Conservation (phyloP, 2,888 invertebrate genomes). For the Isotomurus palustris region DNA sequence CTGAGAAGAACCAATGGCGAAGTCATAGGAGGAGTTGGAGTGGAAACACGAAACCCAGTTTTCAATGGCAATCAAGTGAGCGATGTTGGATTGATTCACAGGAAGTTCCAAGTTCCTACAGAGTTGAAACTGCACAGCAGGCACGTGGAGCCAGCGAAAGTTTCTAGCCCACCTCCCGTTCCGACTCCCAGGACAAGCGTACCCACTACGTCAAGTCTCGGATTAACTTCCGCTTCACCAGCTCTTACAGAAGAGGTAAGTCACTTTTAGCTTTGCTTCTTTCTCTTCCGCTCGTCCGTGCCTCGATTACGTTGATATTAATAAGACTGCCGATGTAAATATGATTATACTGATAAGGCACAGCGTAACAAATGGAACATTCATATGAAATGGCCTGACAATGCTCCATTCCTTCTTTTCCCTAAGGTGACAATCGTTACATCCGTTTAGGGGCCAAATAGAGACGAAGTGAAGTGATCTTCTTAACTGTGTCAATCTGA, state of each 20-base stretch:
- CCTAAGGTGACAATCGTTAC: slow-evolving; percentile 43
- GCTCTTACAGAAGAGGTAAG: slow-evolving; percentile 42
- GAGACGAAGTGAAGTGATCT: slow-evolving; percentile 28
- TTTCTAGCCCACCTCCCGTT: slow-evolving; percentile 33
- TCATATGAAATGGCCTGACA: no score
- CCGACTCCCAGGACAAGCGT: slow-evolving; percentile 45
- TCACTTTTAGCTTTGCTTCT: background rate
- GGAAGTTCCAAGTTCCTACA: background rate
- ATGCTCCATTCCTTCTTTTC: slow-evolving; percentile 25
- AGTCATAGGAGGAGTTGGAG: slow-evolving; percentile 13
- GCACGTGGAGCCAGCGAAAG: background rate
- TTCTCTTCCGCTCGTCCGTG: background rate
- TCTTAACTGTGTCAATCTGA: no score
- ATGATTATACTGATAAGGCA: no score
- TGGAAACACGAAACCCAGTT: slow-evolving; percentile 37
- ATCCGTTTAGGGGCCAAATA: slow-evolving; percentile 40
- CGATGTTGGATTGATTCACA: background rate
- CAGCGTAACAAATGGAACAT: no score
- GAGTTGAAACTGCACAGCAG: background rate
- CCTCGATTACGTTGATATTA: no score
- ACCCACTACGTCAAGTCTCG: slow-evolving; percentile 26
- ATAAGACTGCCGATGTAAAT: no score
- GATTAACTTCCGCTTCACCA: slow-evolving; percentile 33
- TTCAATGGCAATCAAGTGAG: slow-evolving; percentile 22
- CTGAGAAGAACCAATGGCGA: slow-evolving; percentile 18